Evolutionary conservation across 2,888 invertebrate species (phyloP), one percentile per base, ranked within the genome.

Genomic region (Xestia ashworthii): DNA sequence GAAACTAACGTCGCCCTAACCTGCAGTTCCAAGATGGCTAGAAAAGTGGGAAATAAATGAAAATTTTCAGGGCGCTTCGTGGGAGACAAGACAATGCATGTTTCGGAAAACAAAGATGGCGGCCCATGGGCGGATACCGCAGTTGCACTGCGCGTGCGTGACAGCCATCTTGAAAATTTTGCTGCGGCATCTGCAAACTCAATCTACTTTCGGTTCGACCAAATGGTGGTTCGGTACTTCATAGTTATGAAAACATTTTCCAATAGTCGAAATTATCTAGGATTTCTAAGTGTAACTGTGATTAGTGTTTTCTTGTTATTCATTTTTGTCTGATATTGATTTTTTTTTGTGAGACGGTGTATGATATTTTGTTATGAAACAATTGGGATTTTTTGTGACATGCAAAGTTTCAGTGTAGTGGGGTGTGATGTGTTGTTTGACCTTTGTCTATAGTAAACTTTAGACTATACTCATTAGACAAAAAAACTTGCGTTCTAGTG

Each of bases 41-140:
- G 12, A 55, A 55, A 16, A 12, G 19, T 65, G 38, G 14, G 9
- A 76, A 53, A 44, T 9, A 19, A 67, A 22, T 69, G 3, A 32
- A 19, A 0, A 46, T 22, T 70, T 62, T 66, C 25, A 16, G 67
- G 48, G n/a, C 25, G 0, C 9, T 48, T 48, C 16, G 4, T 41
- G 48, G n/a, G 11, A n/a, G 55, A 25, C 58, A 55, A n/a, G 55
- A 25, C 58, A 55, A 11, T 38, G 22, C 19, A 12, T 32, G 6
- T 60, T 19, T n/a, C 6, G 3, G 12, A 46, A 66, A 46, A 19
- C 25, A 19, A 80, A 70, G 8, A 70, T 80, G 70, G 69, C n/a
- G 32, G 75, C 38, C 12, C 19, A 32, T 48, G 48, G 38, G 22
- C 25, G n/a, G 16, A 14, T 32, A 22, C 32, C 19, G 62, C 62